Base-by-base conservation (phyloP, 2,797 vertebrate species). In the Nasua narica region DNA sequence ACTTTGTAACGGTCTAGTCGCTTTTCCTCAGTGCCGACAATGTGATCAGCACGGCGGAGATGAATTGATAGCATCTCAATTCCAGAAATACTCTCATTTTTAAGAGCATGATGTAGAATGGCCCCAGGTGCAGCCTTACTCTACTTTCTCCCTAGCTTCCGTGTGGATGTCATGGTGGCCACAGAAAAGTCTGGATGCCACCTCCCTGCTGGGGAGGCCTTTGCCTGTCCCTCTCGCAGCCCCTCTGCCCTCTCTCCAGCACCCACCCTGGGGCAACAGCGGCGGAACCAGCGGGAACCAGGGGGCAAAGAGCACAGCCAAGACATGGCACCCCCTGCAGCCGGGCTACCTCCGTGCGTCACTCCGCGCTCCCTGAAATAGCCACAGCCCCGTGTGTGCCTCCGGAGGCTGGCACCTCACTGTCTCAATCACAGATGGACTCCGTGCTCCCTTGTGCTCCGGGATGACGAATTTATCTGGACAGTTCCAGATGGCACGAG, bases 401-500 rank as follows among this genome's bases (percentile, higher is more conserved):
- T 37, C n/a, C 0, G 0, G 43, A 94, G 87, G 35, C 82, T 43
- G 40, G n/a, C 19, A 91, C 95, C n/a, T 87, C 32, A 43, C 54
- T 90, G 25, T 97, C 96, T 97, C 95, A 91, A 37, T 97, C 72
- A 84, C 87, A 94, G 97, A 95, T 58, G 62, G 58, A 74, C 52
- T 18, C 92, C 60, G 79, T 95, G 93, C 72, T 97, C 91, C 25
- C 88, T 93, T 88, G 92, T 94, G 94, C 84, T 96, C 91, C 87
- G 43, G 97, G 97, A 87, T 93, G 97, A 98, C 97, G 52, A 40
- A 96, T 98, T 98, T 94, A 96, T 98, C 92, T 97, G 98, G 97
- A 98, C 86, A 86, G 96, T 96, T 98, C 98, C 98, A 98, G 97
- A 98, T 94, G 97, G 97, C 96, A 88, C 70, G 62, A 95, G 94